Base-by-base conservation (phyloP, 2,888 invertebrate genomes). In the Belgica antarctica region DNA sequence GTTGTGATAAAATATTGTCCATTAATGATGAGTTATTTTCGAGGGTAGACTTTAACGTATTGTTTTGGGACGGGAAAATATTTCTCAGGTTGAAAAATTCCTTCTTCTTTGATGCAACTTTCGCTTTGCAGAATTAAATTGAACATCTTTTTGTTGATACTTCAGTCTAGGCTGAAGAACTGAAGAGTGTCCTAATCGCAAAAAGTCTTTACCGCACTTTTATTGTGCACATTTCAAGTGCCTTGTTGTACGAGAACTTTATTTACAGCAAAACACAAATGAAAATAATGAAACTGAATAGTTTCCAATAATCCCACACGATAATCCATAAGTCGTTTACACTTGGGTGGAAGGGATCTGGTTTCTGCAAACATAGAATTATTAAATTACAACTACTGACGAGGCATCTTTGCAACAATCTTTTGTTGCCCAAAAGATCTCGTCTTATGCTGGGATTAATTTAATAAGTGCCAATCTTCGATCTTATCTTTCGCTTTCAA, bases 381-480 rank as follows among this genome's bases (percentile, higher is more conserved):
- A 46, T 15, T 46, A 46, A 46, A 46, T 17, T 46, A 46, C 31
- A 46, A 52, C 52, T 52, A 52, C 52, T 19, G 52, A 17, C 22
- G 5, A 5, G 2, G 4, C 19, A 2, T 22, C 24, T 17, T 8
- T 52, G 52, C 24, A 52, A 52, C 19, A 52, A 52, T 17, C 52
- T 52, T 52, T 52, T 17, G 19, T 52, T 52, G 52, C 22, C 52
- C n/a, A n/a, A n/a, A n/a, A n/a, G n/a, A n/a, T n/a, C n/a, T n/a
- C n/a, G n/a, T n/a, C n/a, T n/a, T n/a, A 22, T 57, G 57, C 15
- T 25, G 27, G 27, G 65, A 47, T 66, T 66, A 66, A 66, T 66
- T 66, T 66, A 66, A 66, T 66, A 66, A 66, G 65, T 66, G 47
- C 65, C 65, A 66, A 66, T 66, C 47, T 66, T 28, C 2, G 10